Evolutionary conservation across 2,113 vertebrate species (phyloP).

Genomic region (Thalassoma bifasciatum): DNA sequence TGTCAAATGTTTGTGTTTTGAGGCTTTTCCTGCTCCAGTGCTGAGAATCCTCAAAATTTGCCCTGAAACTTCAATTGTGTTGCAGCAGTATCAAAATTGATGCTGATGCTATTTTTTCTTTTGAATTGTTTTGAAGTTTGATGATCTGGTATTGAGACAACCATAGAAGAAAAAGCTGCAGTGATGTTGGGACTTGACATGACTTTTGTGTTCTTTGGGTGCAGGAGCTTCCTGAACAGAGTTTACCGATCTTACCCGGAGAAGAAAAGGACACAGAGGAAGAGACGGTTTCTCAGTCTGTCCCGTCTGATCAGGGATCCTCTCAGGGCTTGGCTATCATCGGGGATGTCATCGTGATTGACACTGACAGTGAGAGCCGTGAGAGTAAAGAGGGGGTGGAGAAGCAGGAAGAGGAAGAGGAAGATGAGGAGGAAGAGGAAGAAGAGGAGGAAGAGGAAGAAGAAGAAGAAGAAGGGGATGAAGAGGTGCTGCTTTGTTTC

Average conservation of each 20-base stretch:
- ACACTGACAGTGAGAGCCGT: constrained; percentile 92
- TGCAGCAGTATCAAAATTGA: too few relatives aligned
- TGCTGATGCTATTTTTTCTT: too few relatives aligned
- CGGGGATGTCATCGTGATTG: constrained; percentile 92
- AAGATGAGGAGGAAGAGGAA: constrained; percentile 83
- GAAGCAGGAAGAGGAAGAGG: constrained; percentile 84
- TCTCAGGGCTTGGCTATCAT: constrained; percentile 82
- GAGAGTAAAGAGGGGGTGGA: constrained; percentile 89
- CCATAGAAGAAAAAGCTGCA: too few relatives aligned
- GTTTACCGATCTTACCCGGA: constrained; percentile 82
- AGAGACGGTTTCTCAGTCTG: constrained; percentile 85
- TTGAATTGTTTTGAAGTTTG: too few relatives aligned
- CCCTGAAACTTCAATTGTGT: too few relatives aligned
- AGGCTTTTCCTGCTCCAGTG: too few relatives aligned
- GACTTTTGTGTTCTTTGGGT: not conserved
- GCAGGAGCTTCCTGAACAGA: constrained; percentile 87
- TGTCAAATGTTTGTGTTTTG: too few relatives aligned
- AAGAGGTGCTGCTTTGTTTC: constrained; percentile 14
- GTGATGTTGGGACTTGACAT: too few relatives aligned
- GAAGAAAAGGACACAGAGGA: constrained; percentile 77
- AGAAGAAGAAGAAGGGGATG: too few relatives aligned
- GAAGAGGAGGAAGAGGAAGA: not conserved
- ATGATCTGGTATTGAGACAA: too few relatives aligned
- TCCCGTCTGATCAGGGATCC: constrained; percentile 86
- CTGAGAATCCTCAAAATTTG: too few relatives aligned